phyloP scores from a whole-genome alignment of 92 coral and sea anemone species.

The Palythoa grandiflora region DNA sequence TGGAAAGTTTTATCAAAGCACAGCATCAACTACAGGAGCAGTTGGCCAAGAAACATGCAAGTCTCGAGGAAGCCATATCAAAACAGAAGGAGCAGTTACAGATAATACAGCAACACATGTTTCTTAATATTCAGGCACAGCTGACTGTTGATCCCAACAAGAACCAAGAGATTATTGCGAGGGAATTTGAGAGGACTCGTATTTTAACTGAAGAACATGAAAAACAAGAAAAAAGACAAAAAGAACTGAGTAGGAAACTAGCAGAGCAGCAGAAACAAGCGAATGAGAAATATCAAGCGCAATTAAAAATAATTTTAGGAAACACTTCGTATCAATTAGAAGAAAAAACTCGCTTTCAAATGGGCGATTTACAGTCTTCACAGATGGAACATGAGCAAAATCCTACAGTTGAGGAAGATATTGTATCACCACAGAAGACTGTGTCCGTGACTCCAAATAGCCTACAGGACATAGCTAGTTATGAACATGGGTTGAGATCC shows the following conservation, averaged over 20 bases:
- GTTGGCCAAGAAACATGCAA: constrained; percentile 77
- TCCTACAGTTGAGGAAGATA: neutral
- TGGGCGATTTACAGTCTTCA: neutral
- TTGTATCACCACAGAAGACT: neutral
- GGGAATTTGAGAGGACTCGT: constrained; percentile 70
- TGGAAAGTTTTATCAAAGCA: constrained; percentile 82
- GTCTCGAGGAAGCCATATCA: constrained; percentile 76
- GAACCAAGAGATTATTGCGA: constrained; percentile 71
- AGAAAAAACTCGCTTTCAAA: neutral
- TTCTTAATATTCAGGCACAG: constrained; percentile 92
- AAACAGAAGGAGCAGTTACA: constrained; percentile 84
- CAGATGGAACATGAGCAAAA: neutral
- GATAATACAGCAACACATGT: constrained; percentile 91
- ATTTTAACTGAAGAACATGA: constrained; percentile 74
- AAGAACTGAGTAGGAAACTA: constrained; percentile 64
- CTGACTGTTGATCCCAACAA: constrained; percentile 75
- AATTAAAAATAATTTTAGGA: constrained; percentile 53
- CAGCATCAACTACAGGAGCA: constrained; percentile 90
- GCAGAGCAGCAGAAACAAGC: constrained; percentile 63
- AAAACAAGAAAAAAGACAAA: constrained; percentile 69
- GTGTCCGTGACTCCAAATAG: neutral
- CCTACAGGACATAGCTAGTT: neutral
- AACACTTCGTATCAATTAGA: constrained; percentile 31
- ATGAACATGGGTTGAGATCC: neutral
- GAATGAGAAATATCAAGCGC: constrained; percentile 67